These are phyloP conservation scores for Drosophila hamatofila DNA, from an alignment of 2,888 invertebrate genomes.

Conservation along the genomic window DNA sequence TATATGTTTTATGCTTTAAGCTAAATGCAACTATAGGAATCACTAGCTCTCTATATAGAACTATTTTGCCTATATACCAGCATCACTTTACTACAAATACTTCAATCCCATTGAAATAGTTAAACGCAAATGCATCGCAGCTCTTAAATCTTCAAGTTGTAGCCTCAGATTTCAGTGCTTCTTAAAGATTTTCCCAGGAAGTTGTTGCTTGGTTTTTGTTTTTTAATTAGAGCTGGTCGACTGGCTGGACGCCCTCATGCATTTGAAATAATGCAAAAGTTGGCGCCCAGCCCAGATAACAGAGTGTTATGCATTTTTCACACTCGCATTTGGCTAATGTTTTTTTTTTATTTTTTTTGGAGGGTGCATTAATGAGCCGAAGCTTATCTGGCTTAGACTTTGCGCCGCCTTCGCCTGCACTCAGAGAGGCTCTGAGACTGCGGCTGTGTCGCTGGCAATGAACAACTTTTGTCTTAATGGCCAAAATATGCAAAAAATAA, in stretches of 20 bases:
- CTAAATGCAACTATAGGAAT: too few relatives aligned
- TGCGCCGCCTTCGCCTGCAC: constrained; percentile 50
- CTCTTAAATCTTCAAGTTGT: too few relatives aligned
- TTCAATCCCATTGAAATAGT: too few relatives aligned
- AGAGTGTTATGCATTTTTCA: constrained; percentile 62
- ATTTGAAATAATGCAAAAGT: constrained; percentile 65
- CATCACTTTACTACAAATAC: too few relatives aligned
- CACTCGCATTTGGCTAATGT: constrained; percentile 49
- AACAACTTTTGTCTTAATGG: constrained; percentile 66
- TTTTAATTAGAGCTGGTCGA: constrained; percentile 3
- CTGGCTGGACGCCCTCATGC: constrained; percentile 1
- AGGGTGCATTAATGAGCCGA: constrained; percentile 67
- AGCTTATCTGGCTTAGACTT: constrained; percentile 61
- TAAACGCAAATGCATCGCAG: too few relatives aligned
- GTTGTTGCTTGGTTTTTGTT: background rate
- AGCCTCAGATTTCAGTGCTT: background rate
- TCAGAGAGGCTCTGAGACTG: constrained; percentile 27
- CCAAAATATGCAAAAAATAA: constrained; percentile 61
- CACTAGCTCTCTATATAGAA: too few relatives aligned
- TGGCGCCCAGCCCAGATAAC: constrained; percentile 65
- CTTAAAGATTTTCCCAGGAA: background rate
- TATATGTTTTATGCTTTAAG: too few relatives aligned
- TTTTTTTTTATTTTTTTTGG: too few relatives aligned
- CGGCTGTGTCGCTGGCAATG: constrained; percentile 24
- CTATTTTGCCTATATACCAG: too few relatives aligned